Evolutionary conservation across 2,113 vertebrate species (phyloP).

Genomic region (Mustelus asterias): DNA sequence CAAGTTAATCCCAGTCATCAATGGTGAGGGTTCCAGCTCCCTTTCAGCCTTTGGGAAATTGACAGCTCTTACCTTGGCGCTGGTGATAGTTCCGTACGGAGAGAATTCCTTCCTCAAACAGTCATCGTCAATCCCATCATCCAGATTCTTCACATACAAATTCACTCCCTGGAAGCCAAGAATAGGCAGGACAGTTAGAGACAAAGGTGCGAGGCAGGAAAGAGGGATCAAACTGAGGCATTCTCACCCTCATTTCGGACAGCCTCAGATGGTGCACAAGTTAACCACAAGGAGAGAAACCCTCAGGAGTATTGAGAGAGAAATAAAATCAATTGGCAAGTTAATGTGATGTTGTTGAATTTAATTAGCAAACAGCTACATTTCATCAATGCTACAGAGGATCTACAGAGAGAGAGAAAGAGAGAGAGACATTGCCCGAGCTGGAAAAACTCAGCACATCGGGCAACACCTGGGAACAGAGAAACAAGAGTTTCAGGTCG

Average conservation of each 20-base stretch:
- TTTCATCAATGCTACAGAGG: too few relatives aligned
- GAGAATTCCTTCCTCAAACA: constrained; percentile 84
- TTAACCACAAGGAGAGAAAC: background rate
- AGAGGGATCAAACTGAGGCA: background rate
- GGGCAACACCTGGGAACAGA: too few relatives aligned
- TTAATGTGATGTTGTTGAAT: background rate
- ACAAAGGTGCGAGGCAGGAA: background rate
- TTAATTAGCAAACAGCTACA: background rate
- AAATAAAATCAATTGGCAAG: background rate
- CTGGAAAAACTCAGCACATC: too few relatives aligned
- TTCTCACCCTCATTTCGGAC: background rate
- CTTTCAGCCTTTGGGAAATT: background rate
- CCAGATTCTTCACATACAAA: constrained; percentile 93
- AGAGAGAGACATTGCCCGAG: too few relatives aligned
- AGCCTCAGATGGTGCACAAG: too few relatives aligned
- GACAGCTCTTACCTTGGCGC: constrained; percentile 74
- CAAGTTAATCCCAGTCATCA: background rate
- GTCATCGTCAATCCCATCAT: constrained; percentile 83
- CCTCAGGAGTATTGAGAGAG: background rate
- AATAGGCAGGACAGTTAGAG: background rate
- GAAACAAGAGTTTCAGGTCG: too few relatives aligned
- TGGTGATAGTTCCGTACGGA: constrained; percentile 92
- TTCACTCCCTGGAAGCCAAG: constrained; percentile 76
- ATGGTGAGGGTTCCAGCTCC: background rate
- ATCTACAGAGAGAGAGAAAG: background rate